Evolutionary conservation across 2,797 vertebrate genomes (phyloP), one percentile per base, ranked within the genome.

Genomic region (Chaunax sp.): DNA sequence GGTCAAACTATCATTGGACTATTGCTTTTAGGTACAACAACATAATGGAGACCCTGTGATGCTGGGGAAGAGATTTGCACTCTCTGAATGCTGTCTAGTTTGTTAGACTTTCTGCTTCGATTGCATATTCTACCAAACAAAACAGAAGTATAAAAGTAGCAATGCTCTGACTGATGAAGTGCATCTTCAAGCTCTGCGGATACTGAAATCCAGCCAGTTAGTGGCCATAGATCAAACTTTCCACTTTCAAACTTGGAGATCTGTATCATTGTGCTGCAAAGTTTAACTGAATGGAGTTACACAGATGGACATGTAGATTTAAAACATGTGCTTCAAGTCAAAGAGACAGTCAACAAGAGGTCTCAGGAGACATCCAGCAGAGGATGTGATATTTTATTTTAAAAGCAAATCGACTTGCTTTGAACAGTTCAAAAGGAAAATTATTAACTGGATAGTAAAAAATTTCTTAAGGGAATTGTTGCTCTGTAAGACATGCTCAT

Each of bases 111-210:
- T 64, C 26, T 64, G 19, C 44, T 64, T 64, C 45, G 64, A 33
- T 19, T 12, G 0, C 26, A 43, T 44, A 12, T 74, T 25, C 28
- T 64, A 61, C 73, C 50, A 55, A 78, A 75, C 60, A 51, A 55
- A 51, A 55, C 25, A 79, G 5, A 69, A 63, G 51, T 52, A 13
- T 20, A 60, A 65, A n/a, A 35, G 54, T 43, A 75, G 63, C 0
- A 46, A 83, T 9, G 22, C 47, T 75, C 52, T 89, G 77, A 89
- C 69, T 83, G 75, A 92, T 91, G 72, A 87, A 83, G 85, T 90
- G 86, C 72, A 73, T 72, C 78, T 86, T 84, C 46, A 85, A 73
- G 87, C 72, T 87, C 57, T 72, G 78, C 87, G 91, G 83, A 70
- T 68, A 70, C 51, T 81, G 70, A 56, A 63, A 78, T 66, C 70